Evolutionary conservation across 1,140 invertebrate genomes (phyloP).

Genomic region (Meloidogyne floridensis): DNA sequence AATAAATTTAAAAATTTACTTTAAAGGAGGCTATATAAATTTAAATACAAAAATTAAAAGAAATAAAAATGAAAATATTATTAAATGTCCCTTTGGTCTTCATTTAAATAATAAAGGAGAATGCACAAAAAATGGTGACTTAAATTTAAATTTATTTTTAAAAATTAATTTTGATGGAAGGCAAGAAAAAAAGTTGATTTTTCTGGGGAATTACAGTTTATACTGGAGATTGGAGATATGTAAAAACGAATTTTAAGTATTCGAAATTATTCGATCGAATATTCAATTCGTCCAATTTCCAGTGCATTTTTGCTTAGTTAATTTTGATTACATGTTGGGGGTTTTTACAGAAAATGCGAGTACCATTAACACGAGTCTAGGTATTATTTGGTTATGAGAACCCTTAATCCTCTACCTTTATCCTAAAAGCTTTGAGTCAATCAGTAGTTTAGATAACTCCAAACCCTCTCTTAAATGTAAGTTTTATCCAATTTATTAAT

Average conservation of each 20-base stretch:
- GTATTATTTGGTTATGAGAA: neutral
- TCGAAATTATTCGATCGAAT: no score
- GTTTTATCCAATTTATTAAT: neutral
- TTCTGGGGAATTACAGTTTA: neutral
- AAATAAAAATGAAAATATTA: no score
- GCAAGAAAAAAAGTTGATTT: neutral
- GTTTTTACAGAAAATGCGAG: neutral
- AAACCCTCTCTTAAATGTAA: neutral
- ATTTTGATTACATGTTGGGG: no score
- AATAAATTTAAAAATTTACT: no score
- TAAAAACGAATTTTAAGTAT: neutral
- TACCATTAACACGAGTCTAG: neutral
- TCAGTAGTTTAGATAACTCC: neutral
- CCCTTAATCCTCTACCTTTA: neutral
- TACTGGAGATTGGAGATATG: neutral
- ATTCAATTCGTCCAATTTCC: no score
- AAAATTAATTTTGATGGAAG: neutral
- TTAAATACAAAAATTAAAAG: no score
- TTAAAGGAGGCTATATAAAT: no score
- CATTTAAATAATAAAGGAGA: neutral
- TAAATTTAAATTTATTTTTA: neutral
- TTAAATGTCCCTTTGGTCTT: no score
- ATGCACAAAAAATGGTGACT: constrained; percentile 8
- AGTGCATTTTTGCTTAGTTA: no score
- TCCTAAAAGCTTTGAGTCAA: no score